Evolutionary conservation across 1,140 invertebrate species (phyloP).

Genomic region (Hylaeus volcanicus): DNA sequence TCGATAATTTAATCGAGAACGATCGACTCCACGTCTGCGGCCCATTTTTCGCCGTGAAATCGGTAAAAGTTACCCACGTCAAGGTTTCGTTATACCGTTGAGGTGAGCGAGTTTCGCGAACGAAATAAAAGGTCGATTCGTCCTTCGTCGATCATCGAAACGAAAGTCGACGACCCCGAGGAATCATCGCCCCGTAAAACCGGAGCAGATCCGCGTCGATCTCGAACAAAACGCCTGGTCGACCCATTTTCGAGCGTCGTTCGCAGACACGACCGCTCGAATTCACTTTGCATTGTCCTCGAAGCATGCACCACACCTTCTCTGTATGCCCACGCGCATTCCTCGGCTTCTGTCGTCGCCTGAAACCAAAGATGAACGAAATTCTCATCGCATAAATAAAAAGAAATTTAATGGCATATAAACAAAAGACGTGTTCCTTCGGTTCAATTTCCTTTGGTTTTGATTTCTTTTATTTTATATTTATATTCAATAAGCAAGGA

Average conservation of each 20-base stretch:
- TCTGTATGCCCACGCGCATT: slow-evolving; percentile 48
- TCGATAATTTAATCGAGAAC: background rate
- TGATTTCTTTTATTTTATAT: no score
- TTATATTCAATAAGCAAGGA: no score
- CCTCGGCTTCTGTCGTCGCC: background rate
- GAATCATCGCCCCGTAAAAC: slow-evolving; percentile 10
- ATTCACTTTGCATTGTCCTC: slow-evolving; percentile 37
- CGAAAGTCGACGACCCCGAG: slow-evolving; percentile 34
- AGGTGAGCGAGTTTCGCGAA: slow-evolving; percentile 1
- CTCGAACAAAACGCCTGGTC: background rate
- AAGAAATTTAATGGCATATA: no score
- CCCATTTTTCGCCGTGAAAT: background rate
- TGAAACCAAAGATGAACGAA: no score
- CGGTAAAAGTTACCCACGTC: slow-evolving; percentile 6
- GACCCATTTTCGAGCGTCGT: slow-evolving; percentile 10
- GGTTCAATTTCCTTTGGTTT: no score
- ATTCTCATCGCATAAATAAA: no score
- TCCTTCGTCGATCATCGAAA: slow-evolving; percentile 22
- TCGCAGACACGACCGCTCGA: slow-evolving; percentile 1
- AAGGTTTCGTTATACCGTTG: background rate
- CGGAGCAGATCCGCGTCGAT: background rate
- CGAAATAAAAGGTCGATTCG: background rate
- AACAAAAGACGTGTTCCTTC: no score
- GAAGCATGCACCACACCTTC: slow-evolving; percentile 54
- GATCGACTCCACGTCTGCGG: no score